phyloP scores from a whole-genome alignment of 1,140 invertebrate species.

The Aphidius gifuensis region DNA sequence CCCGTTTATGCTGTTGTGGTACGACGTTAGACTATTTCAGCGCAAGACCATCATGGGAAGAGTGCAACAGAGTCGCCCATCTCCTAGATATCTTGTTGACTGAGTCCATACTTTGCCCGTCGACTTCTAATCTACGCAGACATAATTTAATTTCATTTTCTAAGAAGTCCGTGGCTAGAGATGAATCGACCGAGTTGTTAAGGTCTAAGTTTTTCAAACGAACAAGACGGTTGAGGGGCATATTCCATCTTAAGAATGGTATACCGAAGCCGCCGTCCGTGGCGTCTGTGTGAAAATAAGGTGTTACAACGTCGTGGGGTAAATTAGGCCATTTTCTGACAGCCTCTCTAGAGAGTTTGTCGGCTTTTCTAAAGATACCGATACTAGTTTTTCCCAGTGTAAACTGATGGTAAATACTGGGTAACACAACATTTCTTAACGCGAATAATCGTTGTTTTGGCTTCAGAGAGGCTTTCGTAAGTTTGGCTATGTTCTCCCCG shows the following conservation, averaged over 20 bases:
- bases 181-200: too few relatives aligned
- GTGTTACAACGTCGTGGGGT: conserved; percentile 32
- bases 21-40: conserved; percentile 20
- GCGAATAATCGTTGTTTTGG: too few relatives aligned
- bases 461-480: too few relatives aligned
- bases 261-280: conserved; percentile 33
- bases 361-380: too few relatives aligned
- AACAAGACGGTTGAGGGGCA: conserved; percentile 14
- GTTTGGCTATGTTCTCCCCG: too few relatives aligned
- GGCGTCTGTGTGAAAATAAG: conserved; percentile 47
- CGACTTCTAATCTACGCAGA: not conserved
- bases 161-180: conserved; percentile 62
- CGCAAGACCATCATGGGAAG: conserved; percentile 19
- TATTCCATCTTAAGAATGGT: conserved; percentile 25
- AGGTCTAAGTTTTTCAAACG: not conserved
- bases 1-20: conserved; percentile 26
- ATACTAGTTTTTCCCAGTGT: too few relatives aligned
- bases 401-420: too few relatives aligned
- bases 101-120: too few relatives aligned
- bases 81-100: too few relatives aligned
- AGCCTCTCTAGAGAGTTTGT: too few relatives aligned
- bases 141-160: conserved; percentile 57
- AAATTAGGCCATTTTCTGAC: not conserved
- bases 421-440: too few relatives aligned
- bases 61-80: conserved; percentile 1